phyloP scores from a whole-genome alignment of 53 echinoderm and acorn worm species.

The Astropecten irregularis region DNA sequence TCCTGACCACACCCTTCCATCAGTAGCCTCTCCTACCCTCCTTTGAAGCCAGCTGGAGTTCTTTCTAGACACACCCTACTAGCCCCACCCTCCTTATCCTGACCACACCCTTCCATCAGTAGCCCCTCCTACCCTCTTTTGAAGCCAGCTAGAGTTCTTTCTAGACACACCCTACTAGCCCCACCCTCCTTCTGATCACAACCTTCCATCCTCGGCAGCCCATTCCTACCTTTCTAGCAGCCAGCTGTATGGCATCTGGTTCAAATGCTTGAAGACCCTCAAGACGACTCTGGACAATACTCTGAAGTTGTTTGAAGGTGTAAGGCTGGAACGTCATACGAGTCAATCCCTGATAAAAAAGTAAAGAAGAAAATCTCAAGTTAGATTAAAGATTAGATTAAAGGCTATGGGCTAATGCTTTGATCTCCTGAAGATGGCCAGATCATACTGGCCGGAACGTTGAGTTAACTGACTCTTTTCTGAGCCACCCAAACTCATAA shows the following conservation, averaged over 20 bases:
- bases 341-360: conserved; percentile 76
- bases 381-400: not conserved
- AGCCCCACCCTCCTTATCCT: not conserved
- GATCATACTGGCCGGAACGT: no score
- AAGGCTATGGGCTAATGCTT: not conserved
- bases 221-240: conserved; percentile 89
- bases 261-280: conserved; percentile 85
- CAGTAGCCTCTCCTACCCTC: no score
- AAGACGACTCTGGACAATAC: conserved; percentile 88
- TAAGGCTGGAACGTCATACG: conserved; percentile 99
- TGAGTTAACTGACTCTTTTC: no score
- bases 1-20: not conserved
- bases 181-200: not conserved
- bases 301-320: conserved; percentile 92
- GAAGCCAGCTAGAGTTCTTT: no score
- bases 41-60: no score
- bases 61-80: no score
- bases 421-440: no score
- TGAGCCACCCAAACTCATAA: no score
- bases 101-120: not conserved
- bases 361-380: not conserved
- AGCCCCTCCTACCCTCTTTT: not conserved
- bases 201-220: not conserved
- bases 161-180: no score
- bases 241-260: conserved; percentile 92